Percentiles rank a stretch among this genome's conserved stretches.
Evolutionary conservation across 2,888 invertebrate species (phyloP).

Genomic region (Oligia fasciuncula): DNA sequence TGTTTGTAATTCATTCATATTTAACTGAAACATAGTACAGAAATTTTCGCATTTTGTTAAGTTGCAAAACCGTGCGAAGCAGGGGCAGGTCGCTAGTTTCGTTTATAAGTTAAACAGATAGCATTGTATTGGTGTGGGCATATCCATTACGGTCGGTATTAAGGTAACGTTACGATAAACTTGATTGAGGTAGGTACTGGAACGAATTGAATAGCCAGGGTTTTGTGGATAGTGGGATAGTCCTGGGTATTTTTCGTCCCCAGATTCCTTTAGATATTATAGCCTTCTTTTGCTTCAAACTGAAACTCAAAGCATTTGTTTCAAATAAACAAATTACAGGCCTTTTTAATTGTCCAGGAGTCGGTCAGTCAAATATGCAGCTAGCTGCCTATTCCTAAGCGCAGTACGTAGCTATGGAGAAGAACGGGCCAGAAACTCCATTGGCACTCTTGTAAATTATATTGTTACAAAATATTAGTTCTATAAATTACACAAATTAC

Average conservation of each 20-base stretch:
- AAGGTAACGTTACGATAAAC: slow-evolving; percentile 63
- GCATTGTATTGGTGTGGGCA: slow-evolving; percentile 45
- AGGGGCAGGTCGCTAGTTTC: neutral
- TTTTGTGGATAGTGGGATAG: slow-evolving; percentile 28
- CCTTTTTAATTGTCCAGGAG: too few species aligned
- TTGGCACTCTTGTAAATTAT: too few species aligned
- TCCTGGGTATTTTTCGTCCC: slow-evolving; percentile 16
- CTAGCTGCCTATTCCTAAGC: too few species aligned
- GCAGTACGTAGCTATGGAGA: too few species aligned
- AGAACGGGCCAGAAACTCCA: too few species aligned
- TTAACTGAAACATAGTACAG: neutral
- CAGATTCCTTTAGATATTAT: neutral
- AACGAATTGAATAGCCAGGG: slow-evolving; percentile 30
- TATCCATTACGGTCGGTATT: slow-evolving; percentile 50
- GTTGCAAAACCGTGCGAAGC: neutral
- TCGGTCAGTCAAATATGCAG: too few species aligned
- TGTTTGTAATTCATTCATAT: too few species aligned
- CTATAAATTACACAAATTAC: too few species aligned
- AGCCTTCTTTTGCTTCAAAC: too few species aligned
- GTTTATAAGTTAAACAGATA: slow-evolving; percentile 49
- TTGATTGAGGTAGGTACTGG: slow-evolving; percentile 58
- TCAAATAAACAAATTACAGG: too few species aligned
- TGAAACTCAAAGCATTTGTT: too few species aligned
- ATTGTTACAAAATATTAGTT: too few species aligned
- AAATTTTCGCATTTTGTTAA: neutral